A percentile compares a stretch with the other conserved stretches of the same genome.
Conservation (phyloP, 2,888 invertebrate genomes). For the Drosophila pseudotakahashii region DNA sequence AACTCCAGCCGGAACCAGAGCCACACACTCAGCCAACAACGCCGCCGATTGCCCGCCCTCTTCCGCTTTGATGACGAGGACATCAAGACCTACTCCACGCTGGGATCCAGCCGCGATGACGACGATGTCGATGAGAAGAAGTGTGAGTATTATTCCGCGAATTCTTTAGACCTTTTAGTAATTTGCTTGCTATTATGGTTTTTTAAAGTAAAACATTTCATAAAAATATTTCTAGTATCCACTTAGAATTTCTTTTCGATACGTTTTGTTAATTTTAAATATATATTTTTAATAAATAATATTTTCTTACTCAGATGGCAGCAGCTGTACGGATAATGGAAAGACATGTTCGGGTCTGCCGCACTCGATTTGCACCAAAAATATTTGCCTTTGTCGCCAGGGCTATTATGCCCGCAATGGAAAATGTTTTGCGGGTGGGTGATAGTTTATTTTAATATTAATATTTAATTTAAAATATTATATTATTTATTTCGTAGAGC, state of each 20-base stretch:
- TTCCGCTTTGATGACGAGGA: slow-evolving; percentile 81
- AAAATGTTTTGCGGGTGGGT: slow-evolving; percentile 82
- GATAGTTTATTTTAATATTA: fast-evolving
- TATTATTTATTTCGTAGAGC: slow-evolving; percentile 59
- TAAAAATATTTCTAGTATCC: background rate
- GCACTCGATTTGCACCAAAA: slow-evolving; percentile 82
- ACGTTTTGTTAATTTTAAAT: background rate
- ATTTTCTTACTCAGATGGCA: slow-evolving; percentile 68
- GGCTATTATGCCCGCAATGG: slow-evolving; percentile 81
- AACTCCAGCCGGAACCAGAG: slow-evolving; percentile 57
- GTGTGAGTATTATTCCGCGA: slow-evolving; percentile 62
- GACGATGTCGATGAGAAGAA: slow-evolving; percentile 75
- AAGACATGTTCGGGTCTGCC: slow-evolving; percentile 77
- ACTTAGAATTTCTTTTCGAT: no score
- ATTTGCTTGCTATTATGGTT: no score
- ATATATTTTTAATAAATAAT: background rate
- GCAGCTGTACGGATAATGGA: slow-evolving; percentile 78
- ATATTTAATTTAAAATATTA: background rate
- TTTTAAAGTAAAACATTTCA: no score
- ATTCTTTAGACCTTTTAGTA: background rate
- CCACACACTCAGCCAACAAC: slow-evolving; percentile 44
- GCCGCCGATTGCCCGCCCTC: slow-evolving; percentile 57
- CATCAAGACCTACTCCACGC: slow-evolving; percentile 80
- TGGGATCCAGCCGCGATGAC: slow-evolving; percentile 82
- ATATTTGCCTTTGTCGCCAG: slow-evolving; percentile 80